Base-by-base conservation (phyloP, 2,113 vertebrate genomes). In the Neoarius graeffei region DNA sequence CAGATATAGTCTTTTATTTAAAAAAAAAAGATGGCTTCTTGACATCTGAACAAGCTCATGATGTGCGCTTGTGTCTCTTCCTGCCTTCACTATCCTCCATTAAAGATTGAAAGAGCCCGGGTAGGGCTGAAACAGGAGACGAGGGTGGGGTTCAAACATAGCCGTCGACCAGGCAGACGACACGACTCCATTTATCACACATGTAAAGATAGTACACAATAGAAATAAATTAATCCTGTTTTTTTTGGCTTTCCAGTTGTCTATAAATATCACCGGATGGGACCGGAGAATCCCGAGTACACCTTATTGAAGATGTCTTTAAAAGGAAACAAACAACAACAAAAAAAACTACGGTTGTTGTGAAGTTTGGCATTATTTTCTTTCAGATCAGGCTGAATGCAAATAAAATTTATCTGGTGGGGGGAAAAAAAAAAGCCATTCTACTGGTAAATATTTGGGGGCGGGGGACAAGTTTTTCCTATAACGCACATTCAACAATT, bases 101-200 rank as follows among this genome's bases (percentile, higher is more conserved):
- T 81, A 89, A 85, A 87, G 74, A 80, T 80, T 86, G 23, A 87
- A 74, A 80, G 57, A 60, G 64, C 54, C 17, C 5, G 54, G 66
- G 83, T 4, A 77, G 20, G 35, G 48, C 84, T 74, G 86, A 85
- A 85, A 87, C 59, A 5, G 20, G 82, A 87, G 81, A 77, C 15
- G 84, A 82, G 52, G 17, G 73, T 81, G 62, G 35, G 85, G 48
- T 30, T 80, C 76, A 80, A 35, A 81, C 76, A 86, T 80, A 66
- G 85, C 59, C 27, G 60, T 54, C 50, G 19, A 81, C 60, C 50
- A 67, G 52, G 14, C 48, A 7, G 66, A 30, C 27, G 56, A 52
- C 76, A 23, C 27, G 56, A 52, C 50, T 67, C 42, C 25, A 66
- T 14, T 79, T 52, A 77, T 79, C 73, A 77, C 35, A 85, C 59